phyloP scores from a whole-genome alignment of 2,113 vertebrate species.

The Eulemur rufifrons region DNA sequence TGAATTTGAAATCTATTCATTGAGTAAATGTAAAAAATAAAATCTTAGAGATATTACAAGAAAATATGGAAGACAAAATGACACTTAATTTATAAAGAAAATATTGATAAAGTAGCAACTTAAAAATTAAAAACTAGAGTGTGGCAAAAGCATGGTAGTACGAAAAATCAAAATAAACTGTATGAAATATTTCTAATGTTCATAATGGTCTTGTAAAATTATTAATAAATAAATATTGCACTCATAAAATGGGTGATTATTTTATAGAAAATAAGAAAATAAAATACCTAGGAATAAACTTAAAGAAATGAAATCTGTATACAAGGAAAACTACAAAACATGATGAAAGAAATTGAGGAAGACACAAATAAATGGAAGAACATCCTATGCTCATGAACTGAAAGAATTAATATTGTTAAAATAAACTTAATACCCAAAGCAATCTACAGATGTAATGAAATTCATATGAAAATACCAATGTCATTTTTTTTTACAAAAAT shows the following conservation, averaged over 20 bases:
- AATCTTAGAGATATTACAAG: background rate
- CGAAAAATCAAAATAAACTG: background rate
- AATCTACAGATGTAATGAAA: too few relatives aligned
- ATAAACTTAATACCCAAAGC: too few relatives aligned
- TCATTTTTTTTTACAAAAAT: too few relatives aligned
- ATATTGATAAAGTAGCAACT: background rate
- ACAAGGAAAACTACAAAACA: too few relatives aligned
- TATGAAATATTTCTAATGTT: background rate
- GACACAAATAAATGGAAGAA: too few relatives aligned
- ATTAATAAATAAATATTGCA: background rate
- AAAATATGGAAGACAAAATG: background rate
- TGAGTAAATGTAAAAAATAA: background rate
- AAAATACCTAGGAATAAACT: too few relatives aligned
- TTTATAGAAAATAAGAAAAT: background rate
- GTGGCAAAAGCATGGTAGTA: background rate
- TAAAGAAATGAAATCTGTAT: too few relatives aligned
- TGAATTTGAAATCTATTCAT: background rate
- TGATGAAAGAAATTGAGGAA: too few relatives aligned
- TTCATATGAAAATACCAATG: too few relatives aligned
- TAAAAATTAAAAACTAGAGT: background rate
- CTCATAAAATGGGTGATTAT: background rate
- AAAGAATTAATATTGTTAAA: too few relatives aligned
- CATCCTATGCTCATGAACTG: too few relatives aligned
- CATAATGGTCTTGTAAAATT: background rate
- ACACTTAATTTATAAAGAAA: background rate